phyloP scores from a whole-genome alignment of 2,888 invertebrate genomes.

The Agelastica alni region DNA sequence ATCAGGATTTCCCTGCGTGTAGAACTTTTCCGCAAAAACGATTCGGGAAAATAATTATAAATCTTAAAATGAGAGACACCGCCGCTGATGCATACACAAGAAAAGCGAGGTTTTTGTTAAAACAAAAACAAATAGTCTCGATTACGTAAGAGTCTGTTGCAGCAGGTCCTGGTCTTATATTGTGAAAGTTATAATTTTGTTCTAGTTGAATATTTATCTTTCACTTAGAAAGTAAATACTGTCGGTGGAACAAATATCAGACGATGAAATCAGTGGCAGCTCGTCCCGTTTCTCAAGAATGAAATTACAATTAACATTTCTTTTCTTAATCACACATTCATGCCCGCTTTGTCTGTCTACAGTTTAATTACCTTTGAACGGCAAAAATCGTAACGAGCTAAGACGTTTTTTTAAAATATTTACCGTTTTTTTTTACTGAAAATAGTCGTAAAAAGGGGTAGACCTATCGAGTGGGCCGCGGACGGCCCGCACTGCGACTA shows the following conservation, averaged over 20 bases:
- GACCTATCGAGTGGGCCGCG: too few relatives aligned
- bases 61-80: too few relatives aligned
- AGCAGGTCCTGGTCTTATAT: conserved; percentile 31
- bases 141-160: conserved; percentile 19
- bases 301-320: conserved; percentile 12
- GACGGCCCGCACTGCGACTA: too few relatives aligned
- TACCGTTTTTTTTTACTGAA: too few relatives aligned
- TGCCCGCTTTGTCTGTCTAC: too few relatives aligned
- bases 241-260: conserved; percentile 23
- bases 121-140: conserved; percentile 11
- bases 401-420: too few relatives aligned
- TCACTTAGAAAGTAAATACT: conserved; percentile 41
- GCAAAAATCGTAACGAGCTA: too few relatives aligned
- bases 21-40: too few relatives aligned
- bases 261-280: conserved; percentile 21
- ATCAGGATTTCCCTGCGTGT: too few relatives aligned
- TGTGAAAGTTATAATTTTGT: conserved; percentile 38
- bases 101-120: conserved; percentile 6
- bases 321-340: conserved; percentile 1
- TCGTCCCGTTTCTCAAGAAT: conserved; percentile 15
- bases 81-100: neutral
- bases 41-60: too few relatives aligned
- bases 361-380: too few relatives aligned
- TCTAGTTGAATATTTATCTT: conserved; percentile 39
- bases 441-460: too few relatives aligned